phyloP scores from a whole-genome alignment of 1,140 invertebrate genomes.

The Branchinecta lynchi region DNA sequence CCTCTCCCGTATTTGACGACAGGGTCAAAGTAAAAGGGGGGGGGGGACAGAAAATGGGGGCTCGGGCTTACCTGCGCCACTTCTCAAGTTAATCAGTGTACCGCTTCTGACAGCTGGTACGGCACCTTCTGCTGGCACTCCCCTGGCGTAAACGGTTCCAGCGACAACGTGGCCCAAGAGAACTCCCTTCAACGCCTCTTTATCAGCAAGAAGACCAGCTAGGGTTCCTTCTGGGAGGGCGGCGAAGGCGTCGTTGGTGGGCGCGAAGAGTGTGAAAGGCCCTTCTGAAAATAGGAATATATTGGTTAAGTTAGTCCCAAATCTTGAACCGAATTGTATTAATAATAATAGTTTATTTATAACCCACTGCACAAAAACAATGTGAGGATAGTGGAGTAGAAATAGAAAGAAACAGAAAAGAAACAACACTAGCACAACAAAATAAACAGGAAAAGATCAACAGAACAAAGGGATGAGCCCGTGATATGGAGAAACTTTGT shows the following conservation, averaged over 20 bases:
- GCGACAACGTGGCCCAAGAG: slow-evolving; percentile 60
- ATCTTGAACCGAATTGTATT: no score
- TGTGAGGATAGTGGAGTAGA: no score
- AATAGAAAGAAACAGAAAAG: no score
- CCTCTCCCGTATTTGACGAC: no score
- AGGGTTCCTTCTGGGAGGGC: slow-evolving; percentile 43
- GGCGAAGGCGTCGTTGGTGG: slow-evolving; percentile 59
- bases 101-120: slow-evolving; percentile 13
- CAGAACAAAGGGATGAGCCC: no score
- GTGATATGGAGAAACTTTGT: no score
- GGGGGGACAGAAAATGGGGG: no score
- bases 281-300: slow-evolving; percentile 22
- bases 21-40: no score
- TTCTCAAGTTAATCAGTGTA: not conserved
- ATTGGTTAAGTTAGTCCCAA: not conserved
- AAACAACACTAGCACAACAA: no score
- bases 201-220: slow-evolving; percentile 40
- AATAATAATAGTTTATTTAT: no score
- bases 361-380: no score
- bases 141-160: slow-evolving; percentile 58
- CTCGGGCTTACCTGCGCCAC: not conserved
- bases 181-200: slow-evolving; percentile 48
- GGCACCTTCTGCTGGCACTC: slow-evolving; percentile 35
- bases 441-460: no score
- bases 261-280: slow-evolving; percentile 65